Evolutionary conservation across 2,888 invertebrate species (phyloP), one percentile per base, ranked within the genome.

Genomic region (Hydrotaea cyrtoneurina): DNA sequence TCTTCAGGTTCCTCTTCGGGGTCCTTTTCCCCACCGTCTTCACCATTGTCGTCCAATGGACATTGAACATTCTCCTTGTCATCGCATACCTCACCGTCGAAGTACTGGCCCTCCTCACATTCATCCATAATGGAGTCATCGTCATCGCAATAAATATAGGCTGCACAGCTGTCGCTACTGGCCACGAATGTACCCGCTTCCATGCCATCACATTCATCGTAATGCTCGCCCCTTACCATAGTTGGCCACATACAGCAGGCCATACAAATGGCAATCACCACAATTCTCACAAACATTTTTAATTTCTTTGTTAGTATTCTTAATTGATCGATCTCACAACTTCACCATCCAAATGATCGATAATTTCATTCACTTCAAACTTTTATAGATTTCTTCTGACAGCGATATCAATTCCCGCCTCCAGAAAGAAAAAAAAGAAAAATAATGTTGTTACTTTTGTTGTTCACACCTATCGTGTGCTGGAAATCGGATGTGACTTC

Each of bases 61-160:
- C 90, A 90, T 36, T 73, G 80, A 0, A 91, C 91, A 86, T 90
- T 90, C 5, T 80, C 88, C 0, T 86, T 85, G 59, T 73, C 78
- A 64, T 90, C 91, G 59, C 92, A 92, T 0, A 83, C 43, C 2
- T 87, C 87, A 0, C 80, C 39, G 82, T 91, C 88, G 55, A 90
- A 91, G 83, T 89, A 90, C 72, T 89, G 85, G 2, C 87, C 88
- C 0, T 86, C 88, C 13, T 89, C 89, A 74, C 92, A 92, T 1
- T 88, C 88, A 0, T 88, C 90, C 66, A 86, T 71, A 2, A 82
- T 62, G 0, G 92, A 91, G 13, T 90, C 88, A 1, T 88, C 90
- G 5, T 87, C 89, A 74, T 88, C 83, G 59, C 92, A 92, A 72
- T 91, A 89, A n/a, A 92, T 89, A 84, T 91, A 92, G 39, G 86